These are phyloP conservation scores for Sturnira hondurensis DNA, from an alignment of 2,113 vertebrate genomes.

Conservation along the genomic window DNA sequence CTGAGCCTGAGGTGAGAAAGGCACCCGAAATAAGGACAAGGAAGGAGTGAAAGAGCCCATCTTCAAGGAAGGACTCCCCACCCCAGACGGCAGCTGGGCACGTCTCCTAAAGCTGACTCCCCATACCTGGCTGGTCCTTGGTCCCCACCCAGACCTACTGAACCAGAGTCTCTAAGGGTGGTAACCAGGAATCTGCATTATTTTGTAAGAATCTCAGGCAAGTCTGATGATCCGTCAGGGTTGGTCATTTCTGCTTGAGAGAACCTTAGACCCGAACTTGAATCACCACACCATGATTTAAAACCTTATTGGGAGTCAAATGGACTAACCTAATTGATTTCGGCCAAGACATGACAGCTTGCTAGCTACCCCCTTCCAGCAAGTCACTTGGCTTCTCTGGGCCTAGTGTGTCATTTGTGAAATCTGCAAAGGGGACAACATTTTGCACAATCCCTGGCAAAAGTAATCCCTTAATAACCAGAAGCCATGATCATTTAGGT, in stretches of 20 bases:
- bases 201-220: neutral
- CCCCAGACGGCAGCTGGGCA: neutral
- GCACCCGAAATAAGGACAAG: neutral
- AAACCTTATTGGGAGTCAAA: neutral
- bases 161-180: neutral
- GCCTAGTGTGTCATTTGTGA: neutral
- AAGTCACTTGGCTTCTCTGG: neutral
- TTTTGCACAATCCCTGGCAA: neutral
- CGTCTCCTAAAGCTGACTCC: neutral
- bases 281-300: neutral
- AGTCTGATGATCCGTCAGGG: neutral
- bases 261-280: neutral
- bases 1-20: neutral
- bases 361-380: neutral
- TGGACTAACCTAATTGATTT: neutral
- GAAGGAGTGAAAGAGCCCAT: neutral
- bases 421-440: neutral
- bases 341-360: neutral
- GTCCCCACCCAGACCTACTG: neutral
- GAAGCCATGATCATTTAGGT: neutral
- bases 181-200: neutral
- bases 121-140: neutral
- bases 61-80: neutral
- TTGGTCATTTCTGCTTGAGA: neutral
- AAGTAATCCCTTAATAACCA: fast-evolving